A percentile compares a stretch with the other conserved stretches of the same genome.
phyloP scores from a whole-genome alignment of 2,113 vertebrate species.

The Salvelinus fontinalis region DNA sequence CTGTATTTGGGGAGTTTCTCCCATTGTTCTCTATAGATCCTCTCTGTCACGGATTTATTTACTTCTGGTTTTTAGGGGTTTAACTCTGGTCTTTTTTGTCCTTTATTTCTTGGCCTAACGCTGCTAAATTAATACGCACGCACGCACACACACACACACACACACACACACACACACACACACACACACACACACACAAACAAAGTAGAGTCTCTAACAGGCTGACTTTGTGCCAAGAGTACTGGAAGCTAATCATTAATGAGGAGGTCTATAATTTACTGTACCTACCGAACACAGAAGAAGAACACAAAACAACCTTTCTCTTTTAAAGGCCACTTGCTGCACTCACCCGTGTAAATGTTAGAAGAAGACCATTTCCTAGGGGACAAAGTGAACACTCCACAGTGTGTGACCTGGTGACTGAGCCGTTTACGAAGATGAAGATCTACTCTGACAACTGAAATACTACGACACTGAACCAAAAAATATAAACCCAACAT shows the following conservation, averaged over 20 bases:
- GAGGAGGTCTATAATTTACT: neutral
- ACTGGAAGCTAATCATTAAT: neutral
- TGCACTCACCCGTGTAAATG: slow-evolving; percentile 1
- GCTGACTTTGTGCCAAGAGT: neutral
- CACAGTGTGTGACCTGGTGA: slow-evolving; percentile 35
- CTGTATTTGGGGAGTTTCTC: no score
- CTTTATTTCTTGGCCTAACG: no score
- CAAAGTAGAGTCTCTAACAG: no score
- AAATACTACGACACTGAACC: neutral
- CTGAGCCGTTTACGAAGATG: slow-evolving; percentile 30
- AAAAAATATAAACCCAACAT: no score
- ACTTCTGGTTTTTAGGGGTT: no score
- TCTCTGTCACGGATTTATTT: no score
- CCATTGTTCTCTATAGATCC: no score
- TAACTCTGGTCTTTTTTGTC: no score
- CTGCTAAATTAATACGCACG: no score
- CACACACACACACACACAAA: no score
- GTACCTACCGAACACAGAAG: neutral
- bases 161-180: no score
- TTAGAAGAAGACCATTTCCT: neutral
- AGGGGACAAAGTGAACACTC: neutral
- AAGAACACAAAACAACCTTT: neutral
- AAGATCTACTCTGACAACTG: slow-evolving; percentile 44
- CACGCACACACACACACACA: no score
- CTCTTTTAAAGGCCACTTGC: neutral